These are phyloP conservation scores for Limnephilus marmoratus DNA, from an alignment of 2,888 invertebrate genomes.

Conservation along the genomic window DNA sequence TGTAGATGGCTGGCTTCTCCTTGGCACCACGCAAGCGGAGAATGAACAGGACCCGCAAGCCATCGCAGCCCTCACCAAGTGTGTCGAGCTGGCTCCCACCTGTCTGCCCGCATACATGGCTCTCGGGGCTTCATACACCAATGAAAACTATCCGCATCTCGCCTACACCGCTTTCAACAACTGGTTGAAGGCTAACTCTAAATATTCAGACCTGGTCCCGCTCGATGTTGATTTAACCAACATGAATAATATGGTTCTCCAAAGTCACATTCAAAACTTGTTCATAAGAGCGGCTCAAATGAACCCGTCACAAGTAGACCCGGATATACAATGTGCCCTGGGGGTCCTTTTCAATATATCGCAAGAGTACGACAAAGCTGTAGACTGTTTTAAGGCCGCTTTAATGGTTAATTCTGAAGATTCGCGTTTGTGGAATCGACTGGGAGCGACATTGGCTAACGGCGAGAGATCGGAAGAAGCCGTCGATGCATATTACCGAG, in stretches of 20 bases:
- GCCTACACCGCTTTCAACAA: slow-evolving; percentile 89
- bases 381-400: slow-evolving; percentile 96
- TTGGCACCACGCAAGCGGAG: slow-evolving; percentile 96
- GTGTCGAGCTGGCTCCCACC: slow-evolving; percentile 86
- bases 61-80: slow-evolving; percentile 93
- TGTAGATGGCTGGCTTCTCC: slow-evolving; percentile 89
- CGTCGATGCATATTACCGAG: slow-evolving; percentile 95
- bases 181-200: slow-evolving; percentile 88
- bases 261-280: slow-evolving; percentile 83
- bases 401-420: slow-evolving; percentile 88
- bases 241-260: slow-evolving; percentile 74
- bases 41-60: slow-evolving; percentile 98
- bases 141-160: slow-evolving; percentile 94
- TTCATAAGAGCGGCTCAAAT: slow-evolving; percentile 89
- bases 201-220: slow-evolving; percentile 86
- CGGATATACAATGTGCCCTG: slow-evolving; percentile 94
- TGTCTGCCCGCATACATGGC: slow-evolving; percentile 92
- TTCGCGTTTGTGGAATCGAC: slow-evolving; percentile 96
- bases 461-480: slow-evolving; percentile 97
- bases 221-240: slow-evolving; percentile 74
- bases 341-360: slow-evolving; percentile 97
- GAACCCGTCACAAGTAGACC: slow-evolving; percentile 86
- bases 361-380: slow-evolving; percentile 96
- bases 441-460: slow-evolving; percentile 98
- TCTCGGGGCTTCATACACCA: slow-evolving; percentile 95